Evolutionary conservation across 2,888 invertebrate species (phyloP).

Genomic region (Euplexia lucipara): DNA sequence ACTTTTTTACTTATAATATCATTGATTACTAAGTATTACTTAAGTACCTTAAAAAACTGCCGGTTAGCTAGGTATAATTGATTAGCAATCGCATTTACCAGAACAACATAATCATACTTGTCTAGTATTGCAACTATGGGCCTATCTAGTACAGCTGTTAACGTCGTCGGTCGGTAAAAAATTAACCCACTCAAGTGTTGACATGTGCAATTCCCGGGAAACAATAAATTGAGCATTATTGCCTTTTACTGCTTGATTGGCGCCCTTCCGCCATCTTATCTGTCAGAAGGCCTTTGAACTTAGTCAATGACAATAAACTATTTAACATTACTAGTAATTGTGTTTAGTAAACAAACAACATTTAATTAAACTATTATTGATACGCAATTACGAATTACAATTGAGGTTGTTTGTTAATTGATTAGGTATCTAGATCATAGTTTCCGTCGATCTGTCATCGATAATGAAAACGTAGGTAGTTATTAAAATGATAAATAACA

Average conservation of each 20-base stretch:
- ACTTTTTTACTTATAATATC: too few relatives aligned
- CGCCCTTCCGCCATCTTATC: slow-evolving; percentile 48
- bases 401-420: slow-evolving; percentile 11
- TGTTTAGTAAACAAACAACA: slow-evolving; percentile 18
- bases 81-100: background rate
- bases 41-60: too few relatives aligned
- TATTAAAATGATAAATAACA: slow-evolving; percentile 5
- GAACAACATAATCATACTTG: background rate
- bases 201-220: slow-evolving; percentile 56
- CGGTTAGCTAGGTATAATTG: background rate
- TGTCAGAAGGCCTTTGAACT: slow-evolving; percentile 55
- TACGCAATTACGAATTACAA: slow-evolving; percentile 26
- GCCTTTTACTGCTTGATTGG: slow-evolving; percentile 38
- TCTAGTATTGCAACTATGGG: background rate
- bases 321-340: slow-evolving; percentile 23
- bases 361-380: slow-evolving; percentile 18
- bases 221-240: slow-evolving; percentile 47
- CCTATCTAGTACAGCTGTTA: slow-evolving; percentile 21
- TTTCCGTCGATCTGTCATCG: slow-evolving; percentile 1
- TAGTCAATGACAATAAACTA: slow-evolving; percentile 35
- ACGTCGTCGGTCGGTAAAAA: slow-evolving; percentile 53
- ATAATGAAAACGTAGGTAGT: slow-evolving; percentile 5
- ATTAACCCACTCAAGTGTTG: slow-evolving; percentile 22
- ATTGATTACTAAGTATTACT: too few relatives aligned
- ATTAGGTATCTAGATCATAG: background rate